Base-by-base conservation (phyloP, 2,888 invertebrate species). In the Pemphredon lugubris region DNA sequence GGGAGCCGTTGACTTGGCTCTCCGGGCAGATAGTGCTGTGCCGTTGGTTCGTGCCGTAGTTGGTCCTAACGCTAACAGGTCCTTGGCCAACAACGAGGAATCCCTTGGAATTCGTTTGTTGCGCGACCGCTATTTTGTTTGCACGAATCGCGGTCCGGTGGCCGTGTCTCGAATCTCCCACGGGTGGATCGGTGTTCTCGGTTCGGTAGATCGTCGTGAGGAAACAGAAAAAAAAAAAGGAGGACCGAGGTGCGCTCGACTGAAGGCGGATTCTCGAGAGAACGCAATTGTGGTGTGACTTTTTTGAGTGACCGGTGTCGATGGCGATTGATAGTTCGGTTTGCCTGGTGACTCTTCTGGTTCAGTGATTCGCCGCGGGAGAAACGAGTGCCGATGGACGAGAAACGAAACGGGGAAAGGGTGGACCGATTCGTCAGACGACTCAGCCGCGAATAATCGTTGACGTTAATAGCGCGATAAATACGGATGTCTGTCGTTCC, bases 1-100 rank as follows among this genome's bases (percentile, higher is more conserved):
- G 86, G 87, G 85, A 85, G 84, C 81, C 84, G 80, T 83, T 82
- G 82, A 82, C 84, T 84, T 79, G 81, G 79, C 75, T 83, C 82
- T 82, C 77, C 68, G 71, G 83, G 79, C 89, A 90, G 89, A 90
- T 89, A 89, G 89, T 88, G 85, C 82, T 86, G 89, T 87, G 89
- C 89, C 89, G 89, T 89, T 88, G 89, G 86, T 87, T 87, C 88
- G 87, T 86, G 87, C 83, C 87, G 87, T 84, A 83, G 83, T 86
- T n/a, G 85, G 84, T 84, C 81, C 83, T 77, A 79, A 84, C 81
- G 83, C 76, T 77, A 81, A 79, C 77, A 83, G 76, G 74, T 80
- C 72, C 78, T 75, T 75, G 75, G n/a, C 73, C 82, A 83, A 65
- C 73, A 78, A n/a, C n/a, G n/a, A 79, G 79, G 81, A 81, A 81